Conservation (phyloP, 2,113 vertebrate genomes). For the Megatriorchis doriae region DNA sequence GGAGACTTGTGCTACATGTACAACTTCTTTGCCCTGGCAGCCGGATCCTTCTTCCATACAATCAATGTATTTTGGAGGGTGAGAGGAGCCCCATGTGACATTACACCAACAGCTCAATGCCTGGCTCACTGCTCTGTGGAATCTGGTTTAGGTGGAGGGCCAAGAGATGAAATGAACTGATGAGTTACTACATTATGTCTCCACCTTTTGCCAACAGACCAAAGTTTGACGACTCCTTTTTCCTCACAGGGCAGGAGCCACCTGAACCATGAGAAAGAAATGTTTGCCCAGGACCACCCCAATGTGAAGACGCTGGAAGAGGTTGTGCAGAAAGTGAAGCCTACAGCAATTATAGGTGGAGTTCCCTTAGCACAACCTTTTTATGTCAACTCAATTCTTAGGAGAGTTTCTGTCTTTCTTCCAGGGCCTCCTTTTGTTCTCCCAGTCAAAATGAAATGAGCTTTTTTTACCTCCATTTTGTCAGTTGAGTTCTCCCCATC, state of each 20-base stretch:
- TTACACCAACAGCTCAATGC: neutral
- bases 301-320: conserved; percentile 87
- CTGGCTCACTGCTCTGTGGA: neutral
- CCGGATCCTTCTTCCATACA: neutral
- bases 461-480: neutral
- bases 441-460: neutral
- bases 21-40: neutral
- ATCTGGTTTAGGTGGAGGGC: neutral
- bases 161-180: neutral
- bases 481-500: neutral
- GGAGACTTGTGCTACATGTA: neutral
- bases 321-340: conserved; percentile 88
- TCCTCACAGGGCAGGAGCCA: conserved; percentile 83
- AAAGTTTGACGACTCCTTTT: neutral
- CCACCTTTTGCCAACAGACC: neutral
- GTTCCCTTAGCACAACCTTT: neutral
- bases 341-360: conserved; percentile 91
- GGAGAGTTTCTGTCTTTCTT: neutral
- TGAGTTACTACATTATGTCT: neutral
- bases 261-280: conserved; percentile 89
- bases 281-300: conserved; percentile 92
- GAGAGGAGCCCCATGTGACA: neutral
- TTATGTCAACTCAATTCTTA: neutral
- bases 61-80: neutral
- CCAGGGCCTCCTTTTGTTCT: neutral